A percentile compares a stretch with the other conserved stretches of the same genome.
These are phyloP conservation scores for Pygoscelis adeliae DNA, from an alignment of 2,113 vertebrate species.

Conservation along the genomic window DNA sequence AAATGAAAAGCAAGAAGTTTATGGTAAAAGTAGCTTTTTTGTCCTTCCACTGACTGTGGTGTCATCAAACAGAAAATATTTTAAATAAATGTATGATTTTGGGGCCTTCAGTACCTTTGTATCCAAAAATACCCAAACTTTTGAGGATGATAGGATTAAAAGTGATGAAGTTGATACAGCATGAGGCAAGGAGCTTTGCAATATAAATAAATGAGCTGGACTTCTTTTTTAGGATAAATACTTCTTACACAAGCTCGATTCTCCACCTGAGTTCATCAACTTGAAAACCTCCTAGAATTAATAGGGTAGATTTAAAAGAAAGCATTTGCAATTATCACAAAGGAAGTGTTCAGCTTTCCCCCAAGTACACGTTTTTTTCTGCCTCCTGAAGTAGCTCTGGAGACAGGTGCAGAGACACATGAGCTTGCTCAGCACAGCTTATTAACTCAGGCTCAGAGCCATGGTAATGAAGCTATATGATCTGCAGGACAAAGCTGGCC, in stretches of 20 bases:
- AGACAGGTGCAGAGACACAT: background rate
- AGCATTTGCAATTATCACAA: background rate
- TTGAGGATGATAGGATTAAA: background rate
- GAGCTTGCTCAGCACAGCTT: background rate
- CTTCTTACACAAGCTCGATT: background rate
- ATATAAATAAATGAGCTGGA: background rate
- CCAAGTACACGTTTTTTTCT: background rate
- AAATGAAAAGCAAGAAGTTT: background rate
- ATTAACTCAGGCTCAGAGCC: background rate
- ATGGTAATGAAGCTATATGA: background rate
- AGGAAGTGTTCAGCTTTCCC: background rate
- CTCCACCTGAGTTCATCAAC: background rate
- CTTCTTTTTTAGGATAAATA: background rate
- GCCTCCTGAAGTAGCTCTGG: background rate
- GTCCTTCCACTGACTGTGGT: background rate
- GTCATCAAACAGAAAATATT: background rate
- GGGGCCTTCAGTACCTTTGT: background rate
- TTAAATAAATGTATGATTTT: background rate
- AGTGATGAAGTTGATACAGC: background rate
- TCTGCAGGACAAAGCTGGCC: background rate
- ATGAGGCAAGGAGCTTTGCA: background rate
- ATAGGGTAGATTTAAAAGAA: background rate
- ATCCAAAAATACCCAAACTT: background rate
- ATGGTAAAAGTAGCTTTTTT: background rate
- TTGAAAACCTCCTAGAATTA: background rate